Evolutionary conservation across 1,140 invertebrate genomes (phyloP), one percentile per base, ranked within the genome.

Genomic region (Drosophila gunungcola): DNA sequence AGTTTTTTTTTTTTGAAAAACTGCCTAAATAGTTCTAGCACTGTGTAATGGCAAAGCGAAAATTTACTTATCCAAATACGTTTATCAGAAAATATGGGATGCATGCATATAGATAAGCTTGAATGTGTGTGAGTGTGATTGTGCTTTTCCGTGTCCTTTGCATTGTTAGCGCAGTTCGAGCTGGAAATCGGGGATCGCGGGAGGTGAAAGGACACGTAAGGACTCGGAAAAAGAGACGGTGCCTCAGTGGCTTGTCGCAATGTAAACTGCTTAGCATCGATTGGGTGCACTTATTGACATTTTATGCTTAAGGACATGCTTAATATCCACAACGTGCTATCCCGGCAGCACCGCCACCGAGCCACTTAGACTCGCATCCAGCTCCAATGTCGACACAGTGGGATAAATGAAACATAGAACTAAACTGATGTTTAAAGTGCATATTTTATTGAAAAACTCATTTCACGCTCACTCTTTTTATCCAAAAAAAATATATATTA

Each of bases 251-350:
- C 69, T 78, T 64, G 62, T 53, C 74, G 74, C 82, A 78, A 85
- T 85, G 61, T 85, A 75, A 81, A 81, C 78, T 67, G 76, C 84
- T 88, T 83, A 80, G 73, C 54, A 80, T 78, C 70, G 84, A 73
- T 58, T 88, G 80, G 80, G 57, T 83, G 76, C 82, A 77, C 75
- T 81, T 86, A 86, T 86, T 86, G 82, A 81, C 82, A 85, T 86
- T 85, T 86, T 85, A 75, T 77, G 83, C 80, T 88, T 80, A 80
- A 88, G 83, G 79, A 83, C 84, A 89, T 80, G 73, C 85, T 88
- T 83, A 84, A 84, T 89, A 84, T 88, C 80, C 68, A 65, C 51
- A 67, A 63, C 61, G 83, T 73, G 54, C 73, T 62, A 27, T 63
- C 12, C 45, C 29, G 36, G 42, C 12, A 36, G 12, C 42, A 34